These are phyloP conservation scores for Teleogryllus occipitalis DNA, from an alignment of 1,140 invertebrate species.

Conservation along the genomic window DNA sequence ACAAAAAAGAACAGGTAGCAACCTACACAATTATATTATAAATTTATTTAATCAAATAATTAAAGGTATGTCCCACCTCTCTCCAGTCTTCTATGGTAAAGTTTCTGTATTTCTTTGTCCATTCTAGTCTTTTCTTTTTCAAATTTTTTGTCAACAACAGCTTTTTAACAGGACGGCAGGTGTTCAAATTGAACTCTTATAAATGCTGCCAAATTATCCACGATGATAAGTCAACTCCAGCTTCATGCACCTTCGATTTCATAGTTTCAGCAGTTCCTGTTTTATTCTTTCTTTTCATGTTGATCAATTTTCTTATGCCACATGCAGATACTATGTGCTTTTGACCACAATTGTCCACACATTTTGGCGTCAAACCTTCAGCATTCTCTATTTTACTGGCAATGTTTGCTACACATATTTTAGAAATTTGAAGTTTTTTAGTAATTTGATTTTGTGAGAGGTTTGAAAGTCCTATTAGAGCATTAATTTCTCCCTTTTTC, in stretches of 20 bases:
- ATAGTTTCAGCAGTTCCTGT: background rate
- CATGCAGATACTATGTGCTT: background rate
- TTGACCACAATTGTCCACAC: background rate
- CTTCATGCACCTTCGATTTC: background rate
- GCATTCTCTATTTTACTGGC: background rate
- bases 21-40: background rate
- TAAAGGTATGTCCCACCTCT: background rate
- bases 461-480: no score
- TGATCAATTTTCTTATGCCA: background rate
- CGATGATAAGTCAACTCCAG: background rate
- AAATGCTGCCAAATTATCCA: background rate
- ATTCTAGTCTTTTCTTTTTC: background rate
- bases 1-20: background rate
- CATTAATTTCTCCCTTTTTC: no score
- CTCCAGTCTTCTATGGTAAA: background rate
- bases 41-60: background rate
- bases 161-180: background rate
- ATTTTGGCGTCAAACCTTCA: background rate
- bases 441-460: no score
- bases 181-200: background rate
- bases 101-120: background rate
- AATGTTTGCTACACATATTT: no score
- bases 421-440: no score
- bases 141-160: background rate
- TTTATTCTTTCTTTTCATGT: background rate